These are phyloP conservation scores for Zaprionus taronus DNA, from an alignment of 1,140 invertebrate genomes.

Conservation along the genomic window DNA sequence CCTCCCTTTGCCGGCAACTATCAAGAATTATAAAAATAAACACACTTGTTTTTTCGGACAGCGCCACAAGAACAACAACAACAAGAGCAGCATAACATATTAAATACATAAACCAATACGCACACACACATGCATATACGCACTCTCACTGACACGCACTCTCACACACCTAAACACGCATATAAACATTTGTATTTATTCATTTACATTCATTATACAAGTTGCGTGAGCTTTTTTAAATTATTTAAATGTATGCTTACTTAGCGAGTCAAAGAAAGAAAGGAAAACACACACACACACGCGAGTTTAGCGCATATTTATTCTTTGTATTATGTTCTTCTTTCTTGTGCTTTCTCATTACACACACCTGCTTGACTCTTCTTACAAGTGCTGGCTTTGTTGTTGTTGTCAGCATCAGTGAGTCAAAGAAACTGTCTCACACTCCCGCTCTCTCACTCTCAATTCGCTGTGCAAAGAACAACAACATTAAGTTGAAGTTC, in stretches of 20 bases:
- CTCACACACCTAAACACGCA: neutral
- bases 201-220: constrained; percentile 23
- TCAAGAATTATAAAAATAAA: constrained; percentile 66
- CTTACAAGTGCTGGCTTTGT: constrained; percentile 28
- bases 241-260: constrained; percentile 50
- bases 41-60: constrained; percentile 50
- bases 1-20: constrained; percentile 28
- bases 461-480: neutral
- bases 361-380: constrained; percentile 10
- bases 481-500: too few species aligned
- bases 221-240: constrained; percentile 44
- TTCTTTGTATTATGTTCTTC: constrained; percentile 30
- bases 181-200: constrained; percentile 18
- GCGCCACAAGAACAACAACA: neutral
- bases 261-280: constrained; percentile 10
- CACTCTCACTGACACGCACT: neutral
- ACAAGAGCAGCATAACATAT: constrained; percentile 5
- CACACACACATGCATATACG: neutral
- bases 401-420: constrained; percentile 23
- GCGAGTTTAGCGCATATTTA: constrained; percentile 1
- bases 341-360: constrained; percentile 21
- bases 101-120: constrained; percentile 20
- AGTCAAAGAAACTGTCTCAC: neutral
- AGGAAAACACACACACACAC: constrained; percentile 14
- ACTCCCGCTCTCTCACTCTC: neutral